Evolutionary conservation across 2,113 vertebrate species (phyloP), one percentile per base, ranked within the genome.

Genomic region (Pycnonotus jocosus): DNA sequence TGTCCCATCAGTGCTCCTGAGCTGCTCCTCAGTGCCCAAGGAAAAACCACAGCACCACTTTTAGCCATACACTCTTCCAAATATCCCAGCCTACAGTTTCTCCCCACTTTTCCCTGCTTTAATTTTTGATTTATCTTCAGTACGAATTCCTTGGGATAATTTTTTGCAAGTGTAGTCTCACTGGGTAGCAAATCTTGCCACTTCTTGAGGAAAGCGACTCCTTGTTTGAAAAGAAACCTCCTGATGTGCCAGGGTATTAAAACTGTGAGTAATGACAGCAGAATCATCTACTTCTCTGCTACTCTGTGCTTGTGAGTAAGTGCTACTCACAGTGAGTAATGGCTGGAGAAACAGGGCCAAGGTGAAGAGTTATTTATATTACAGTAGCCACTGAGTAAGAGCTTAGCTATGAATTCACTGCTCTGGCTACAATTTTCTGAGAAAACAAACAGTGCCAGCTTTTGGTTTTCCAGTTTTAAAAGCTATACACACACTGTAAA

Each of bases 321-420:
- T 60, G 19, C 69, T 81, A 66, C 76, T 78, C 88, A 24, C 79
- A 66, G 90, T 86, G 93, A 96, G 38, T 70, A 96, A 93, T 10
- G 53, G 68, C 76, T 60, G 61, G 24, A 93, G 90, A 88, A 94
- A 42, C 69, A 74, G 90, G 92, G 92, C 86, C 93, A 94, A 90
- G 90, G 86, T 86, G 92, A 70, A 73, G 57, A 77, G 95, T 90
- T 97, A 94, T 94, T 97, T 97, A 96, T 93, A 95, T 72, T 72
- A 71, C 68, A 83, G 94, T 90, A 91, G 93, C 92, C 94, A 90
- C 76, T 90, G 94, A 96, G 80, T 94, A 94, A 94, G 82, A 6
- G 11, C 88, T 93, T 22, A 74, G 90, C 83, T 93, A 94, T 88
- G 95, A 94, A 96, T 95, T 93, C 91, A 92, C 85, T 95, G 86